Evolutionary conservation across 2,888 invertebrate species (phyloP), one percentile per base, ranked within the genome.

Genomic region (Leptarthrus brevirostris): DNA sequence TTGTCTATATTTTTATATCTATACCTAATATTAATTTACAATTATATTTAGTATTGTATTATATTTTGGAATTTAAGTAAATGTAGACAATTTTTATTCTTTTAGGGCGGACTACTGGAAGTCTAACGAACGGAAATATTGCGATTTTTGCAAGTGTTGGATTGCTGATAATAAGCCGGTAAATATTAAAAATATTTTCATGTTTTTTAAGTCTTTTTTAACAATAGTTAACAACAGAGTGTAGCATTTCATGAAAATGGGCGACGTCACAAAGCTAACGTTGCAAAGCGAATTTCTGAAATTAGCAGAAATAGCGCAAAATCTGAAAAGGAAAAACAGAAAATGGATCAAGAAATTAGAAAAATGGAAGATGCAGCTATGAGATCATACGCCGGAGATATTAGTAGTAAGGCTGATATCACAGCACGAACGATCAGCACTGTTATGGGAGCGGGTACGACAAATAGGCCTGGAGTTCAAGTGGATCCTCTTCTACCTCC

Each of bases 71-170:
- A 30, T 30, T 30, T 6, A 30, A 30, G 30, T 1, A 30, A 30
- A 30, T 30, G 8, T 30, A 30, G 5, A 30, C 4, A 4, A 30
- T 30, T 30, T 18, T 66, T 18, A 26, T 66, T 75, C 49, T 74
- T 87, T 58, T 84, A 97, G 95, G 96, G 92, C 96, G 2, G 96
- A 96, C 79, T 96, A 94, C 83, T 98, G 98, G 98, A 95, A 96
- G 84, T 98, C 98, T 22, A 93, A 96, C 81, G 95, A 94, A 0
- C 90, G 94, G 76, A 97, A 98, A 84, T 97, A 92, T 84, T 98
- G 98, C 83, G 97, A 98, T 79, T 96, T 96, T 85, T 98, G 98
- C 86, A 97, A 98, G 86, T 97, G 97, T 83, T 98, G 98, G 98
- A 93, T 97, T 80, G 94, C 97, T 72, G 97, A 98, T 85, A 98